phyloP scores from a whole-genome alignment of 2,888 invertebrate species.

The Tenthredo amoena region DNA sequence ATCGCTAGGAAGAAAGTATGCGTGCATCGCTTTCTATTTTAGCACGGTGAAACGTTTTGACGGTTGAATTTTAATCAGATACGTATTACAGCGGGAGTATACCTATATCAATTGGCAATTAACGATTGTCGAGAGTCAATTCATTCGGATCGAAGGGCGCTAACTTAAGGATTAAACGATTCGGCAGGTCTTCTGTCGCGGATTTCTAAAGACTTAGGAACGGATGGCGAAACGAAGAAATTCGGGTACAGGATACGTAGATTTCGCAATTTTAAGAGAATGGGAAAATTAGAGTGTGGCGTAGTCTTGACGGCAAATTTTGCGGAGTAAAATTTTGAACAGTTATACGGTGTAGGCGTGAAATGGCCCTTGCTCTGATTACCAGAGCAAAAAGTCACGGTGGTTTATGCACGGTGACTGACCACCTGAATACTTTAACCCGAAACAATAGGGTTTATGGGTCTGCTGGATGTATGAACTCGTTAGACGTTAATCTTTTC shows the following conservation, averaged over 20 bases:
- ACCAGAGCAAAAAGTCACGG: conserved; percentile 61
- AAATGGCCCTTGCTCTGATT: conserved; percentile 62
- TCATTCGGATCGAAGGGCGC: not conserved
- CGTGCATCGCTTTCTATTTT: conserved; percentile 53
- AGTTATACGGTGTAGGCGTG: conserved; percentile 39
- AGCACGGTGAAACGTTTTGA: conserved; percentile 61
- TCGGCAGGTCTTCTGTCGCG: not conserved
- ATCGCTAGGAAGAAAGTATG: conserved; percentile 58
- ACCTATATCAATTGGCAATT: not conserved
- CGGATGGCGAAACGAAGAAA: not conserved
- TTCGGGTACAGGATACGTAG: not conserved
- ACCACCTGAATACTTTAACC: conserved; percentile 41
- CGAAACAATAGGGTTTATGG: conserved; percentile 52
- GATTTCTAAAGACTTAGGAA: not conserved
- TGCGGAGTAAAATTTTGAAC: conserved; percentile 29
- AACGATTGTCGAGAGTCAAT: not conserved
- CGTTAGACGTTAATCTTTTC: conserved; percentile 24
- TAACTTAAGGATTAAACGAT: not conserved
- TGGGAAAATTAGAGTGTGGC: conserved; percentile 7
- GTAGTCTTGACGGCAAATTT: conserved; percentile 26
- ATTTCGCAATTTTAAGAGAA: conserved; percentile 26
- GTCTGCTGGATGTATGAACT: not conserved
- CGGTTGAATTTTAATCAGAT: conserved; percentile 59
- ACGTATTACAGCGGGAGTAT: not conserved
- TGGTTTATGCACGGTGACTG: conserved; percentile 57